phyloP scores from a whole-genome alignment of 2,797 vertebrate genomes.

The Urophycis tenuis region DNA sequence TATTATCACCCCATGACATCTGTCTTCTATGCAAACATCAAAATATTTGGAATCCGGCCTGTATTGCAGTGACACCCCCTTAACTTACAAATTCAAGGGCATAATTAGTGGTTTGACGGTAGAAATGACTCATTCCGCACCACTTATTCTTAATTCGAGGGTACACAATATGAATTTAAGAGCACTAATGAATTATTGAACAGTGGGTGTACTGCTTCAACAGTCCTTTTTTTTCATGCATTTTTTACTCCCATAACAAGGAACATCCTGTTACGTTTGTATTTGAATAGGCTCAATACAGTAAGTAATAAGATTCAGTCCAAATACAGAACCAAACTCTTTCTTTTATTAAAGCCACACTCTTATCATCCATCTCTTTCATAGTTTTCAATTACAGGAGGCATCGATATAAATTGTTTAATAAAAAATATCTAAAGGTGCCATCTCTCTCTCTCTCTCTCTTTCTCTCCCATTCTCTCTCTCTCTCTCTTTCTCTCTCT shows the following conservation, averaged over 20 bases:
- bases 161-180: not conserved
- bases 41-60: not conserved
- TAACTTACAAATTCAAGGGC: not conserved
- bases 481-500: too few relatives aligned
- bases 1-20: too few relatives aligned
- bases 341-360: not conserved
- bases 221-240: not conserved
- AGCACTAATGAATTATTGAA: not conserved
- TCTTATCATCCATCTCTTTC: not conserved
- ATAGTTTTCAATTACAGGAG: conserved; percentile 2
- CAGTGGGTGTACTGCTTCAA: not conserved
- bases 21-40: too few relatives aligned
- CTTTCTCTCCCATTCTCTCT: too few relatives aligned
- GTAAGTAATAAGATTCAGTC: not conserved
- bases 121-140: not conserved
- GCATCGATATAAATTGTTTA: not conserved
- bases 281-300: not conserved
- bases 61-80: too few relatives aligned
- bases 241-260: not conserved
- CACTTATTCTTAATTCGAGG: conserved; percentile 1
- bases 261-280: not conserved
- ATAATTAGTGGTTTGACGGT: not conserved
- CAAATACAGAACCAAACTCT: not conserved
- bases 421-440: conserved; percentile 1
- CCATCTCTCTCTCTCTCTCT: not conserved